phyloP scores from a whole-genome alignment of 2,888 invertebrate species.

The Luffia ferchaultella region DNA sequence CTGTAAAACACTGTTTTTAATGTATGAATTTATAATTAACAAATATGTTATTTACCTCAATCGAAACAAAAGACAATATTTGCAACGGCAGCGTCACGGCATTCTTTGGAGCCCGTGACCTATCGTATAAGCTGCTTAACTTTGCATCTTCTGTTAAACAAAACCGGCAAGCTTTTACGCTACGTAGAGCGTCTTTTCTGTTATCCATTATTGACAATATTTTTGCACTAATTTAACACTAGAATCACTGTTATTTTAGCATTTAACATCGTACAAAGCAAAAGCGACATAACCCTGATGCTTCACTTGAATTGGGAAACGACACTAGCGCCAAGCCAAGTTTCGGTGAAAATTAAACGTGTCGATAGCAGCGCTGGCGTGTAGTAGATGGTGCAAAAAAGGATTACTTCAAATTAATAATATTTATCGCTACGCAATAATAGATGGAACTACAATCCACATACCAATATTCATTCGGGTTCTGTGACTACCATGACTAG shows the following conservation, averaged over 20 bases:
- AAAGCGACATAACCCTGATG: constrained; percentile 4
- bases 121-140: constrained; percentile 72
- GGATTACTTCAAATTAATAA: too few relatives aligned
- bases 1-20: too few relatives aligned
- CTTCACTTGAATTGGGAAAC: too few relatives aligned
- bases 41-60: constrained; percentile 80
- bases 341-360: too few relatives aligned
- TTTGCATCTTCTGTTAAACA: constrained; percentile 72
- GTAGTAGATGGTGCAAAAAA: too few relatives aligned
- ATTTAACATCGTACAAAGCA: constrained; percentile 1
- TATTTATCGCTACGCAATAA: too few relatives aligned
- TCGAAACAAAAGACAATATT: constrained; percentile 78
- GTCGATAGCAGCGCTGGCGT: too few relatives aligned
- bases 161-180: constrained; percentile 76
- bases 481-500: too few relatives aligned
- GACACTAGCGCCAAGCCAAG: neutral
- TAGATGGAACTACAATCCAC: too few relatives aligned
- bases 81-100: constrained; percentile 74
- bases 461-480: too few relatives aligned
- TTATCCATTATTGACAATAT: constrained; percentile 59
- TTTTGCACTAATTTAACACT: neutral
- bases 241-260: neutral
- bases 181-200: constrained; percentile 66
- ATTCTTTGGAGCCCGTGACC: constrained; percentile 61
- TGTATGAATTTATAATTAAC: too few relatives aligned